These are phyloP conservation scores for Ochropleura plecta DNA, from an alignment of 2,888 invertebrate genomes.

Conservation along the genomic window DNA sequence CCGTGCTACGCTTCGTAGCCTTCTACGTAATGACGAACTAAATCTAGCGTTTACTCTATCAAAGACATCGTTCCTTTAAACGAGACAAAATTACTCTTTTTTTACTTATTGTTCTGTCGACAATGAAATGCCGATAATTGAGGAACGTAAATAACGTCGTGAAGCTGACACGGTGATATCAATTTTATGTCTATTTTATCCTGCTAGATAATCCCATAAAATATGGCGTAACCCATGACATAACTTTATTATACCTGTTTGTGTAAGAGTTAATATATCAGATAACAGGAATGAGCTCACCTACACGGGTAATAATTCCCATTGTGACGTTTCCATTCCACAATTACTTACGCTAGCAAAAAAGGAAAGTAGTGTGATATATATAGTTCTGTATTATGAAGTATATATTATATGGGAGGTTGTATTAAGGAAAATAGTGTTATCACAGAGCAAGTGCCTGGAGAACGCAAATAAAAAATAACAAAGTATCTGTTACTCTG, in stretches of 20 bases:
- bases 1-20: slow-evolving; percentile 63
- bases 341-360: slow-evolving; percentile 68
- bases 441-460: slow-evolving; percentile 73
- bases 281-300: slow-evolving; percentile 47
- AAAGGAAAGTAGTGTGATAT: slow-evolving; percentile 69
- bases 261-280: slow-evolving; percentile 46
- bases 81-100: slow-evolving; percentile 36
- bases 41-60: slow-evolving; percentile 63
- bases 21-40: slow-evolving; percentile 66
- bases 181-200: slow-evolving; percentile 7
- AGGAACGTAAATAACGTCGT: neutral
- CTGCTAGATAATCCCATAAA: slow-evolving; percentile 21
- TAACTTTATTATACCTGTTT: slow-evolving; percentile 45
- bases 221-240: slow-evolving; percentile 21
- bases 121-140: slow-evolving; percentile 23
- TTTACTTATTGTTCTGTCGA: slow-evolving; percentile 21
- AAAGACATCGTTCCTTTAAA: slow-evolving; percentile 52
- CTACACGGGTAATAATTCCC: slow-evolving; percentile 50
- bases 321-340: slow-evolving; percentile 58
- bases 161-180: slow-evolving; percentile 3
- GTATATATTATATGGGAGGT: slow-evolving; percentile 67
- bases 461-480: slow-evolving; percentile 78
- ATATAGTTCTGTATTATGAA: slow-evolving; percentile 71
- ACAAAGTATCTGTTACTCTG: slow-evolving; percentile 81
- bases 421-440: slow-evolving; percentile 77